A percentile compares a stretch with the other conserved stretches of the same genome.
Conservation (phyloP, 2,888 invertebrate species). For the Philonicus albiceps region DNA sequence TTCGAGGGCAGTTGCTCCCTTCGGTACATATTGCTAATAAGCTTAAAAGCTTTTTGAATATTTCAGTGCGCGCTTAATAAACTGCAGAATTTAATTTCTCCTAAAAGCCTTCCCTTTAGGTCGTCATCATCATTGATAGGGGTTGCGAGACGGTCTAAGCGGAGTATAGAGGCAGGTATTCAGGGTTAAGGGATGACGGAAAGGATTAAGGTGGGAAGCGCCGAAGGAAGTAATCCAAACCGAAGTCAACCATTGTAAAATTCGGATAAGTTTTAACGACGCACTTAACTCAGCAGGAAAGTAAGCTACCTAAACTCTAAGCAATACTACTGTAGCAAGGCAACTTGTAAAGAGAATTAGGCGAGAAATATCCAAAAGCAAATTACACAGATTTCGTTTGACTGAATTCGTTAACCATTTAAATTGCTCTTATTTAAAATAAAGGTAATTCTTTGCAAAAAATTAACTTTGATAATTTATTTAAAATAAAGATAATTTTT, state of each 20-base stretch:
- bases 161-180: not conserved
- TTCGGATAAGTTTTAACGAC: slow-evolving; percentile 22
- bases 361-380: not conserved
- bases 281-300: slow-evolving; percentile 30
- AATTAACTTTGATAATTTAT: too few relatives aligned
- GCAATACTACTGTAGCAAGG: too few relatives aligned
- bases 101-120: slow-evolving; percentile 43
- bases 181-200: not conserved
- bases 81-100: slow-evolving; percentile 43
- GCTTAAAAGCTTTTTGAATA: slow-evolving; percentile 49
- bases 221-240: slow-evolving; percentile 5
- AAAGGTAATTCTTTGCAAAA: too few relatives aligned
- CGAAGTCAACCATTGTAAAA: slow-evolving; percentile 35
- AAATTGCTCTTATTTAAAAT: too few relatives aligned
- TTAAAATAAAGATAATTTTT: too few relatives aligned
- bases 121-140: slow-evolving; percentile 6
- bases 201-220: slow-evolving; percentile 10
- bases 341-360: too few relatives aligned
- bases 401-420: too few relatives aligned
- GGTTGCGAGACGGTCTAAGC: not conserved
- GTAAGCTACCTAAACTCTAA: too few relatives aligned
- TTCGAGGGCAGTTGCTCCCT: not conserved
- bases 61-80: slow-evolving; percentile 46
- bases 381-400: too few relatives aligned
- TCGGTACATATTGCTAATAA: slow-evolving; percentile 42